phyloP scores from a whole-genome alignment of 2,797 vertebrate genomes.

The Scyliorhinus canicula region DNA sequence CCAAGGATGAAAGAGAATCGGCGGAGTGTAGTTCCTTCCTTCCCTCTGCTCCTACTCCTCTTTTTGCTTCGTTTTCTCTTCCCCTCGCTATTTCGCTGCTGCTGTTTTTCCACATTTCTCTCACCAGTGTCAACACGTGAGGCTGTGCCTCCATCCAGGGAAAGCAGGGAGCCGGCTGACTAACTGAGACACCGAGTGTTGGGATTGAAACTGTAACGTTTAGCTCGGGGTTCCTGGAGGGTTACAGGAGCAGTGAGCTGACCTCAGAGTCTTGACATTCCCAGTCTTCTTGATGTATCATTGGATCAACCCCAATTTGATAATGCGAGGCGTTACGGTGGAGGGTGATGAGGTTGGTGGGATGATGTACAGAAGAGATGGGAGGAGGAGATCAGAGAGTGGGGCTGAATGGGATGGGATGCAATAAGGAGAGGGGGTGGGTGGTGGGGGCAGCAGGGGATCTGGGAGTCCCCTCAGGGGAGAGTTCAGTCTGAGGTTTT shows the following conservation, averaged over 20 bases:
- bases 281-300: not conserved
- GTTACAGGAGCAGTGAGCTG: not conserved
- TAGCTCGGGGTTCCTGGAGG: not conserved
- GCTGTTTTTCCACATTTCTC: not conserved
- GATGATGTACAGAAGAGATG: not conserved
- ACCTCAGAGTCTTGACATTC: not conserved
- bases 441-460: not conserved
- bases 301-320: not conserved
- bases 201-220: not conserved
- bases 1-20: not conserved
- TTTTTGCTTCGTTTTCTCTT: not conserved
- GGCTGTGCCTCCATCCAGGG: not conserved
- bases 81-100: not conserved
- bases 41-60: not conserved
- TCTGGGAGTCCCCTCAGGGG: not conserved
- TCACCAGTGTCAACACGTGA: not conserved
- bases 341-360: not conserved
- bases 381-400: too few relatives aligned
- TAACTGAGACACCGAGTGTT: not conserved
- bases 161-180: not conserved
- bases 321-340: not conserved
- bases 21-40: not conserved
- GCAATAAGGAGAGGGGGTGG: not conserved
- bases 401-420: too few relatives aligned
- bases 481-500: not conserved